These are phyloP conservation scores for Dermatophagoides farinae DNA, from an alignment of 1,140 invertebrate species.

Conservation along the genomic window DNA sequence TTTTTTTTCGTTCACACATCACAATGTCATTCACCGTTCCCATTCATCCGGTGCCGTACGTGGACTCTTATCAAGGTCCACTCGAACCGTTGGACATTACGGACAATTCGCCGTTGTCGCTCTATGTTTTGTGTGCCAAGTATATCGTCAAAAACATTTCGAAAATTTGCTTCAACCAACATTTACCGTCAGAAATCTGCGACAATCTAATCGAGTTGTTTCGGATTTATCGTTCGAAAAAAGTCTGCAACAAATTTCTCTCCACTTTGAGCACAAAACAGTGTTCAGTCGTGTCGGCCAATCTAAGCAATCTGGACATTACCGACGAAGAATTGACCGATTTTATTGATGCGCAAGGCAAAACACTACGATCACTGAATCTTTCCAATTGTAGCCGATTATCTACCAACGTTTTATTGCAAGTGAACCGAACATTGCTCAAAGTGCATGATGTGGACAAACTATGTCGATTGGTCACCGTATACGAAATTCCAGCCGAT, in stretches of 20 bases:
- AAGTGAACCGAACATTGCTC: neutral
- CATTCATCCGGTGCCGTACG: too few relatives aligned
- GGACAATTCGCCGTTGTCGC: constrained; percentile 8
- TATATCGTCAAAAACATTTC: constrained; percentile 4
- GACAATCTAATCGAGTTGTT: constrained; percentile 7
- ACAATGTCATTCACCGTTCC: too few relatives aligned
- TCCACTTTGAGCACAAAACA: neutral
- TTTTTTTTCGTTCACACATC: too few relatives aligned
- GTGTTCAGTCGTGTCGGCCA: neutral
- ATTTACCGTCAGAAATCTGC: constrained; percentile 10
- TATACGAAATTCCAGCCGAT: neutral
- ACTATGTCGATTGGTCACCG: neutral
- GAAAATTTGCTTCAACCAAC: neutral
- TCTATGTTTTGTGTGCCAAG: constrained; percentile 1
- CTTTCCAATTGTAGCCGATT: neutral
- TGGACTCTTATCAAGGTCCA: neutral
- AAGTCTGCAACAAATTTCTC: neutral
- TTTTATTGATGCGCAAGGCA: neutral
- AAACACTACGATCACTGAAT: neutral
- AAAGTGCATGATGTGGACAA: neutral
- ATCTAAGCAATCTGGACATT: neutral
- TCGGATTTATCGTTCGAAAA: neutral
- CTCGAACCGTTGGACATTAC: neutral
- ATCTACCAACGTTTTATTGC: neutral
- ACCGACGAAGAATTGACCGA: neutral